These are phyloP conservation scores for Ariolimax columbianus DNA, from an alignment of 2,888 invertebrate genomes.

Conservation along the genomic window DNA sequence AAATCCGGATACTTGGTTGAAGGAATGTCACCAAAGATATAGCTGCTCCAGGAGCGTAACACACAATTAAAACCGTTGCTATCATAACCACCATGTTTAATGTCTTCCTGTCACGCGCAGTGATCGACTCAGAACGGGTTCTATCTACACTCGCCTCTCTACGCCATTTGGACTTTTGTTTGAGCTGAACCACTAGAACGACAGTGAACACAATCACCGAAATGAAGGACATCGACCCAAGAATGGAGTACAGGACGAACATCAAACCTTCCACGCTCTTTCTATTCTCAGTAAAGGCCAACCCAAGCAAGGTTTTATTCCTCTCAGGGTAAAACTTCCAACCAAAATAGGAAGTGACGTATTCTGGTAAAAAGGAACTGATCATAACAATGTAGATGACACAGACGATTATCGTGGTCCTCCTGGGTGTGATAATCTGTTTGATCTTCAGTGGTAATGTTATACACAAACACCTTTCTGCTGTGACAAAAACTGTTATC, in stretches of 20 bases:
- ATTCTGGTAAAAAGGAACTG: background rate
- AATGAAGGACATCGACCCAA: background rate
- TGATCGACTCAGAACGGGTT: background rate
- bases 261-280: background rate
- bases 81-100: conserved; percentile 16
- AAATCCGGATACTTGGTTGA: too few relatives aligned
- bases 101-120: conserved; percentile 5
- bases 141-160: background rate
- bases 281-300: background rate
- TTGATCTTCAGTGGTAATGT: conserved; percentile 24
- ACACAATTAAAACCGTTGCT: conserved; percentile 7
- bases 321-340: background rate
- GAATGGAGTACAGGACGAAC: background rate
- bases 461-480: conserved; percentile 7
- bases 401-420: background rate
- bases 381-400: background rate
- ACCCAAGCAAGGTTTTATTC: background rate
- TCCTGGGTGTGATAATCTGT: background rate
- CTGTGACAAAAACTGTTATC: conserved; percentile 10
- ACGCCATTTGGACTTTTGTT: background rate
- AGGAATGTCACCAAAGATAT: too few relatives aligned
- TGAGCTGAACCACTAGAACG: background rate
- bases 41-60: background rate
- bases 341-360: background rate
- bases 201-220: background rate